Base-by-base conservation (phyloP, 2,888 invertebrate species). In the Eupithecia insigniata region DNA sequence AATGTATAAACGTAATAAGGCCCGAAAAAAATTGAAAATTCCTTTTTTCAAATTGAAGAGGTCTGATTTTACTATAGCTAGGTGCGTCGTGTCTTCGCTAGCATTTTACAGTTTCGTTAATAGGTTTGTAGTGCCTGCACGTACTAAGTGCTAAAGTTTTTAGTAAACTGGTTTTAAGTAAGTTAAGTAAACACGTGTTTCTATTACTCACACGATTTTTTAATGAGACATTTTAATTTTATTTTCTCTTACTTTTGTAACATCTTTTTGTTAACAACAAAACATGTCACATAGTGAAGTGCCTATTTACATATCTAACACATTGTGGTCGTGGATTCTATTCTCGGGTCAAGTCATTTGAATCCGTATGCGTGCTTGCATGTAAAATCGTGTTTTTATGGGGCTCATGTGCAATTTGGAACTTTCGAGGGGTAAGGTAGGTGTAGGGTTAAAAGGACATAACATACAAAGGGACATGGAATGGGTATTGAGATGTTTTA, bases 261-360 rank as follows among this genome's bases (percentile, higher is more conserved):
- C 22, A 51, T 51, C 8, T 22, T 22, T 2, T n/a, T 2, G 46
- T 51, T 51, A 51, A 7, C 46, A 55, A 55, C 26, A 26, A 55
- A 22, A 26, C 22, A 55, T 14, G 55, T 55, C 55, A 55, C 55
- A 55, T 75, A 79, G 78, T 76, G 76, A 76, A 75, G 46, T 71
- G 60, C 68, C 71, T 60, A 79, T 79, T 80, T 79, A 73, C 80
- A 79, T 78, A 72, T 70, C 71, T 60, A 55, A 55, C 66, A 60
- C 64, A 71, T 66, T 72, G 64, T 43, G 76, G 74, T 74, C 74
- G 75, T 66, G 68, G 71, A 75, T 78, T 78, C 73, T 78, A 77
- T 75, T 77, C 78, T 70, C 73, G 72, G 76, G 75, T 76, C 79
- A 72, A 69, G 72, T 73, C 74, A 72, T 76, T 77, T 75, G 71